Conservation (phyloP, 2,113 vertebrate genomes). For the Gracilinanus agilis region DNA sequence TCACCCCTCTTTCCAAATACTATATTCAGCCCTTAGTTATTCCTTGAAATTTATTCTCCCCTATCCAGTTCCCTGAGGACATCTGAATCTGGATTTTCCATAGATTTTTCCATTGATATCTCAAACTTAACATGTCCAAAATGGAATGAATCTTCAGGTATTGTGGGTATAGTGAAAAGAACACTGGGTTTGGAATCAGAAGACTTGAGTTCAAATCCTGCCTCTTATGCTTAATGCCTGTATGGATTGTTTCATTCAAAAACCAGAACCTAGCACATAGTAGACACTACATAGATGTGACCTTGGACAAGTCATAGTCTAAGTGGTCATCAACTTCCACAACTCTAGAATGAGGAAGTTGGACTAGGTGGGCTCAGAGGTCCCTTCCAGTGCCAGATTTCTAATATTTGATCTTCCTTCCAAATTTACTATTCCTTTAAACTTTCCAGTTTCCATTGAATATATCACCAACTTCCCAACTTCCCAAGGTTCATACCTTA, state of each 20-base stretch:
- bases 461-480: background rate
- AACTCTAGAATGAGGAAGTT: background rate
- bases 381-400: background rate
- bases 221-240: background rate
- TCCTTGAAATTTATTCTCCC: background rate
- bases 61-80: background rate
- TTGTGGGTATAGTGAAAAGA: background rate
- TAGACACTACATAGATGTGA: background rate
- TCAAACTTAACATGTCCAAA: background rate
- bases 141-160: background rate
- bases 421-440: background rate
- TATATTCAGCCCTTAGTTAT: background rate
- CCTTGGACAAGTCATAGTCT: background rate
- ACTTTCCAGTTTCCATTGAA: background rate
- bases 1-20: background rate
- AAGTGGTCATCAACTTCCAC: background rate
- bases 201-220: background rate
- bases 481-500: background rate
- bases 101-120: background rate
- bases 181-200: background rate
- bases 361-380: background rate
- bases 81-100: background rate
- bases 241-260: background rate
- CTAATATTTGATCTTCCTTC: background rate
- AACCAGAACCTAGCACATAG: background rate